Evolutionary conservation across 2,888 invertebrate genomes (phyloP).

Genomic region (Parochlus steinenii): DNA sequence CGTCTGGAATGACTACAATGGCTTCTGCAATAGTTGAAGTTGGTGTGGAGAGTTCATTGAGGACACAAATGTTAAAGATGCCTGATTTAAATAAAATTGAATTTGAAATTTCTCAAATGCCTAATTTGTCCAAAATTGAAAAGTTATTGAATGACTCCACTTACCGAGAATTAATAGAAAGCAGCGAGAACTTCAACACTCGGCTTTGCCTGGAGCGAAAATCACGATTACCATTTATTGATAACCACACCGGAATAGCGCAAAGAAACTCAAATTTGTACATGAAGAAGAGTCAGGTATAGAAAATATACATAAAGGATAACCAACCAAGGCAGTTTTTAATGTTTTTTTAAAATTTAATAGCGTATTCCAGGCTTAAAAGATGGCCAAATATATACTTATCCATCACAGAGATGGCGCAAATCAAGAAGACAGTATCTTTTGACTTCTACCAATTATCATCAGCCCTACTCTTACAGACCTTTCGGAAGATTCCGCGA

Average conservation of each 20-base stretch:
- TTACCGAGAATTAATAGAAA: constrained; percentile 84
- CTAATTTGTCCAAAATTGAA: constrained; percentile 56
- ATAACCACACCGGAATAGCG: constrained; percentile 93
- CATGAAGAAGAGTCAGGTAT: constrained; percentile 72
- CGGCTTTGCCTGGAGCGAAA: constrained; percentile 80
- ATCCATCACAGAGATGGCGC: constrained; percentile 81
- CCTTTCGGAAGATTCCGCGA: constrained; percentile 13
- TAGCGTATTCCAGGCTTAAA: constrained; percentile 79
- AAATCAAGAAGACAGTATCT: constrained; percentile 79
- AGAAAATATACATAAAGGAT: too few relatives aligned
- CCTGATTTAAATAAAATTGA: too few relatives aligned
- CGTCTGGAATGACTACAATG: too few relatives aligned
- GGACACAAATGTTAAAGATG: too few relatives aligned
- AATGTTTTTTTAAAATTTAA: too few relatives aligned
- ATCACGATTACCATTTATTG: constrained; percentile 84
- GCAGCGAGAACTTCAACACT: constrained; percentile 86
- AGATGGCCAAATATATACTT: constrained; percentile 84
- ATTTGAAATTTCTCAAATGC: too few relatives aligned
- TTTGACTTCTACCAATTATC: constrained; percentile 11
- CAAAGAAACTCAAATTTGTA: constrained; percentile 86
- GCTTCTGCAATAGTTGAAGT: too few relatives aligned
- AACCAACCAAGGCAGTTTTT: too few relatives aligned
- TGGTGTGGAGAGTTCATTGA: too few relatives aligned
- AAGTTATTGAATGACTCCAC: constrained; percentile 74
- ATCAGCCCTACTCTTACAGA: constrained; percentile 27